Evolutionary conservation across 2,113 vertebrate genomes (phyloP), one percentile per base, ranked within the genome.

Genomic region (Podiceps cristatus): DNA sequence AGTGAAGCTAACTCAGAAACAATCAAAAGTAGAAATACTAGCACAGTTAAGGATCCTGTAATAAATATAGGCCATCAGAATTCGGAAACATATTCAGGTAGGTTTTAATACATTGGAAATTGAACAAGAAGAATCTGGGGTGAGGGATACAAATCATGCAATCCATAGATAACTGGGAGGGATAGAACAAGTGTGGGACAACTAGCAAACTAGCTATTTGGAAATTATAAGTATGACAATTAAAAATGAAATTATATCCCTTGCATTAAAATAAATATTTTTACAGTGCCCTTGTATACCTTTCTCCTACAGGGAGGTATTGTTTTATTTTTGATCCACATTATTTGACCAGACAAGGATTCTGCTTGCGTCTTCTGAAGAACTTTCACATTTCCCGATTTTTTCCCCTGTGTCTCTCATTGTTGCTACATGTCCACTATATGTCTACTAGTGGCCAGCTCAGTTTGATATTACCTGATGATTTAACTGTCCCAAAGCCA

Each of bases 361-460:
- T 91, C 22, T 40, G 3, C 67, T 45, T 67, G 12, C 4, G 7
- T 79, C 4, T 60, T 78, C 9, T 45, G 10, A 77, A 62, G 10
- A 55, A 49, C 6, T 40, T 71, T 31, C 13, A 37, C 5, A 53
- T 86, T 88, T 76, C 40, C 5, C 4, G 9, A 31, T 83, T 86
- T 79, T 72, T 5, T 42, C 42, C 6, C 14, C 28, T 44, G 5
- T 5, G 0, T 71, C 2, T 49, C 9, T 74, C 1, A 1, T 71
- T 22, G 3, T 28, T 81, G 18, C 7, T 79, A 42, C 59, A 53
- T 5, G 10, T 6, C 13, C 9, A 31, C 20, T 72, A 37, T 72
- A 37, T 29, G 7, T 20, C 19, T 59, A 49, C 3, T 42, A 44
- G 24, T 77, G 15, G 60, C 29, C 24, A 73, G 4, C 55, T 60